Percentiles rank a stretch among this genome's conserved stretches.
Evolutionary conservation across 2,888 invertebrate genomes (phyloP).

Genomic region (Noctua comes): DNA sequence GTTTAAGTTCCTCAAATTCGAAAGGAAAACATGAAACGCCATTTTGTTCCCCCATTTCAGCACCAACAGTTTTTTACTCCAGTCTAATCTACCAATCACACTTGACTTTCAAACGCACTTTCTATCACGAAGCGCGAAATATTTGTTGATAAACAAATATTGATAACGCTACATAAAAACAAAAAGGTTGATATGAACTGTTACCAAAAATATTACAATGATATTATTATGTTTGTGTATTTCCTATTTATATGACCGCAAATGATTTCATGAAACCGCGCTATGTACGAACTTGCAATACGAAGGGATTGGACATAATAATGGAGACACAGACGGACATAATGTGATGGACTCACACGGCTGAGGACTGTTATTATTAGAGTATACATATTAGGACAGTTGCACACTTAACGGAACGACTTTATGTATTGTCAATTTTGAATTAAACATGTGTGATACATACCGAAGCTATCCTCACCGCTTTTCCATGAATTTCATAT

Average conservation of each 20-base stretch:
- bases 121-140: neutral
- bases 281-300: no score
- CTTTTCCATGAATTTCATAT: neutral
- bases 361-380: neutral
- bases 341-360: neutral
- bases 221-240: neutral
- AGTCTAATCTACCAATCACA: neutral
- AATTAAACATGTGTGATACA: neutral
- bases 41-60: constrained; percentile 29
- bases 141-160: neutral
- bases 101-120: neutral
- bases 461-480: neutral
- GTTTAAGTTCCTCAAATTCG: constrained; percentile 69
- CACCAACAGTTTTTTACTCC: neutral
- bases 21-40: constrained; percentile 42
- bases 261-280: neutral
- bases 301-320: neutral
- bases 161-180: neutral
- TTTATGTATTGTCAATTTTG: neutral
- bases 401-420: neutral
- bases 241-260: neutral
- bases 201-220: neutral
- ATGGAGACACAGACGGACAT: no score
- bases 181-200: neutral
- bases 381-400: neutral